Evolutionary conservation across 2,113 vertebrate species (phyloP), one percentile per base, ranked within the genome.

Genomic region (Tympanuchus pallidicinctus): DNA sequence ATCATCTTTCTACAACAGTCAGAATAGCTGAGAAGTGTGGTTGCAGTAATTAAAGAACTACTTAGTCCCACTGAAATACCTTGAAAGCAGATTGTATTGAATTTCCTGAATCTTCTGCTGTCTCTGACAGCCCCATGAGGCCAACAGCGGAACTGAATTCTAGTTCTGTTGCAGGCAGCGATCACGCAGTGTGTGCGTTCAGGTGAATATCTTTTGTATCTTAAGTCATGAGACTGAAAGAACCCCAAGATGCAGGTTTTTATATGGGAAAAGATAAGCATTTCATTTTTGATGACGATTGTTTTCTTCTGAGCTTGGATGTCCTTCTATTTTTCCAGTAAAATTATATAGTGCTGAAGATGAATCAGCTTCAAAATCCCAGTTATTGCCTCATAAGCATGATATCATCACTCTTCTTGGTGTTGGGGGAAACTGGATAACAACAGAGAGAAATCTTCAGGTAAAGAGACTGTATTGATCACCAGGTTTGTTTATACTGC

Each of bases 351-450:
- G 77, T 69, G 94, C 96, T 88, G 98, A 98, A 40, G 98, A 98
- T 61, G 97, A 97, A 20, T 67, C 97, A 6, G 72, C 97, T 21
- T 91, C 94, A 50, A 97, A 94, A 24, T 94, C 81, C 25, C 96
- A 88, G 30, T 86, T 98, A 24, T 96, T 98, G 34, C 98, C 99
- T 28, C 98, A 99, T 96, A 99, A 99, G 93, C 98, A 99, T 86
- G 99, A 99, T 74, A 98, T 99, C 97, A 98, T 99, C 97, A 98
- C 98, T 6, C 97, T 98, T 59, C 98, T 99, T 22, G 98, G 98
- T 69, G 98, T 98, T 5, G 99, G 98, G 40, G 98, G 99, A 20
- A 98, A 98, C 86, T 99, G 99, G 99, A 97, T 99, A 76, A 99
- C 99, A 1, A 97, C 97, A 54, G 98, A 99, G 54, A 98, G 97